phyloP scores from a whole-genome alignment of 2,113 vertebrate genomes.

The Myocastor coypus region DNA sequence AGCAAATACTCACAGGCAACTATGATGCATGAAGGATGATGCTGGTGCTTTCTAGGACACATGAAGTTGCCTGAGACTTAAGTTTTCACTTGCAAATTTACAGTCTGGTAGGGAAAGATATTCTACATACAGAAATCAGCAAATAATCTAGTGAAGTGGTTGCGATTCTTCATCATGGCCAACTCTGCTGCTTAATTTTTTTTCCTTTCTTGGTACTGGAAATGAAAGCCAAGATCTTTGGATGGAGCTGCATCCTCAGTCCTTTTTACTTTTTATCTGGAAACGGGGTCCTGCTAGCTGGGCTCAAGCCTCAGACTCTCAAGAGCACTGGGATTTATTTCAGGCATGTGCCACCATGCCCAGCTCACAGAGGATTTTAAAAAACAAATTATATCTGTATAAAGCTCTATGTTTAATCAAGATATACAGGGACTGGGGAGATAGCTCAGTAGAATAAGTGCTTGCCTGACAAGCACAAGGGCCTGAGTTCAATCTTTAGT shows the following conservation, averaged over 20 bases:
- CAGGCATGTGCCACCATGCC: background rate
- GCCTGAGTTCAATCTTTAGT: too few relatives aligned
- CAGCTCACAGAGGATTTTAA: background rate
- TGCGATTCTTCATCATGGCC: background rate
- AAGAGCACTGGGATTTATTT: background rate
- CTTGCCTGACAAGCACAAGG: too few relatives aligned
- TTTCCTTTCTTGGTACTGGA: background rate
- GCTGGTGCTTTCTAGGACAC: background rate
- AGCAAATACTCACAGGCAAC: background rate
- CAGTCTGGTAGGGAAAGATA: background rate
- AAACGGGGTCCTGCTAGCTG: background rate
- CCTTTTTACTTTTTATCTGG: background rate
- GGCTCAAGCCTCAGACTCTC: background rate
- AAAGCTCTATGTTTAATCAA: constrained; percentile 18
- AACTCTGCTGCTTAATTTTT: background rate
- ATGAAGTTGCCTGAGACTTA: background rate
- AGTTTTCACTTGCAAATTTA: background rate
- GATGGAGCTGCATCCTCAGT: background rate
- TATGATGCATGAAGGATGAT: background rate
- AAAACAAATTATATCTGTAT: background rate
- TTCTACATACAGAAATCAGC: background rate
- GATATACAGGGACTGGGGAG: too few relatives aligned
- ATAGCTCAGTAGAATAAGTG: too few relatives aligned
- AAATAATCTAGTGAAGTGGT: background rate
- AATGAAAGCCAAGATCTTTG: background rate